Base-by-base conservation (phyloP, 2,888 invertebrate species). In the Rhynchonema sp. region DNA sequence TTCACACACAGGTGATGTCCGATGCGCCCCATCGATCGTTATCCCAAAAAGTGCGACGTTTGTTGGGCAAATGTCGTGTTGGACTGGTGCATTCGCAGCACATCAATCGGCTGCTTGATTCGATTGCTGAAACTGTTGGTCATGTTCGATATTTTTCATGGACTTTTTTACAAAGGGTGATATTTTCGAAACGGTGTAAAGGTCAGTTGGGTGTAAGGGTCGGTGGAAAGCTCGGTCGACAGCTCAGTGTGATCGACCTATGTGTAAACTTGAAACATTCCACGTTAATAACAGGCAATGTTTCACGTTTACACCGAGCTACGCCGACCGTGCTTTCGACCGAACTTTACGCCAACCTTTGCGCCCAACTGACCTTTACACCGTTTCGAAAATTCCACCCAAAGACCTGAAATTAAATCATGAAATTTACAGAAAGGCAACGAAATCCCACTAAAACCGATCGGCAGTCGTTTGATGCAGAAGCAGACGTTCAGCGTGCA, bases 401-500 rank as follows among this genome's bases (percentile, higher is more conserved):
- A 46, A 53, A 23, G 13, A 53, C 13, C 13, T n/a, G 25, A 23
- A 23, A 13, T 53, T n/a, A 22, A 23, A 23, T 25, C n/a, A n/a
- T n/a, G n/a, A n/a, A n/a, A 29, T 22, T 68, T 73, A 62, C 75
- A 96, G 91, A 86, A 89, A 78, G 96, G 92, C 56, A 98, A 98
- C 76, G 92, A 94, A 74, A 91, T 98, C 64, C 92, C 92, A 72
- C 78, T 99, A 68, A 90, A 91, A 75, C 96, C 96, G 13, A 79
- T 94, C 64, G 89, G 89, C 1, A 98, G 96, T 60, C 82, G 98
- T 26, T 82, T 91, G 72, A 82, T 94, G 74, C 91, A 96, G 72
- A 84, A 96, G 59, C 92, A 94, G 72, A 89, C 91, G 64, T 99
- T 99, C 78, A 92, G 94, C 0, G 96, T 99, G 30, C 92, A 96